Percentiles rank a stretch among this genome's conserved stretches.
phyloP scores from a whole-genome alignment of 2,797 vertebrate species.

The Micrastur ruficollis region DNA sequence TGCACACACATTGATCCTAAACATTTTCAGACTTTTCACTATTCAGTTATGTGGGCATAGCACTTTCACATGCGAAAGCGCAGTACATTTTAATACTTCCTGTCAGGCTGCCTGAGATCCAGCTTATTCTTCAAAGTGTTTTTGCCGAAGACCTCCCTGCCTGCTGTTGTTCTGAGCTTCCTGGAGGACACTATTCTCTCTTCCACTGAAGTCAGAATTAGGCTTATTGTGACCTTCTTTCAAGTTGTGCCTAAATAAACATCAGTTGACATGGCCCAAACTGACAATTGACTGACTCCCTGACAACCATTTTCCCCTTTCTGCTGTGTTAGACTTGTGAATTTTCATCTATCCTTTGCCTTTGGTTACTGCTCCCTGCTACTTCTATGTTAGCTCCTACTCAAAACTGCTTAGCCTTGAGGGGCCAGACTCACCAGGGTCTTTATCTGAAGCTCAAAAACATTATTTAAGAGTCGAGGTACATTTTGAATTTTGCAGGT shows the following conservation, averaged over 20 bases:
- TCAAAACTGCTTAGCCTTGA: background rate
- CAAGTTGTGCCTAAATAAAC: background rate
- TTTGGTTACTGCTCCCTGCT: background rate
- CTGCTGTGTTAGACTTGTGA: background rate
- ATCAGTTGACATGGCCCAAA: background rate
- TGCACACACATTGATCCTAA: background rate
- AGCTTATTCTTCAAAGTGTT: background rate
- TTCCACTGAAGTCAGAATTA: background rate
- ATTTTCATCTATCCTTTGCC: background rate
- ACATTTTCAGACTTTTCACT: background rate
- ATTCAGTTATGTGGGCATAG: background rate
- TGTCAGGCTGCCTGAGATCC: background rate
- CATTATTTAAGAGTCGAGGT: background rate
- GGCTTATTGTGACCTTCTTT: background rate
- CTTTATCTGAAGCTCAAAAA: background rate
- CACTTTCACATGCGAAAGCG: background rate
- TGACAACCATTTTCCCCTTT: background rate
- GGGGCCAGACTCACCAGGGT: background rate
- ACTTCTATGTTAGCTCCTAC: background rate
- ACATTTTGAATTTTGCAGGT: background rate
- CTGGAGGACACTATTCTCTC: background rate
- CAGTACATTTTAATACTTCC: background rate
- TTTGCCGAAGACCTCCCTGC: background rate
- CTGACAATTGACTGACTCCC: background rate
- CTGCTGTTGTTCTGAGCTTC: background rate